Conservation (phyloP, 2,797 vertebrate species). For the Gambelia wislizenii region DNA sequence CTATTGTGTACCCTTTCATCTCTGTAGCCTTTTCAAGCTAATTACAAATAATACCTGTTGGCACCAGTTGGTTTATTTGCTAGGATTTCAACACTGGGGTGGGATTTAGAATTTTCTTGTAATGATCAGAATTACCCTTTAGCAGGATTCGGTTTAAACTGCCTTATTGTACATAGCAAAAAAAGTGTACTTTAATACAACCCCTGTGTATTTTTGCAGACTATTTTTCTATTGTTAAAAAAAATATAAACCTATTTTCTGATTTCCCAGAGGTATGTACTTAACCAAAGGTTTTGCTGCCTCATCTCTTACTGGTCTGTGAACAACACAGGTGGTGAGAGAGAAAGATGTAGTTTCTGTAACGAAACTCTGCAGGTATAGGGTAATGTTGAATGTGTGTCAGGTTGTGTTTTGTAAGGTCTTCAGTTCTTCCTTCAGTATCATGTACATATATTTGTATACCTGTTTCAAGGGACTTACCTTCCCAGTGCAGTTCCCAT, state of each 20-base stretch:
- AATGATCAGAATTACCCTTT: conserved; percentile 47
- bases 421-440: neutral
- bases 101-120: conserved; percentile 44
- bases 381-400: neutral
- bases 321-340: conserved; percentile 25
- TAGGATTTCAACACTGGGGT: neutral
- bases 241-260: conserved; percentile 73
- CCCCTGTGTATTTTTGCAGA: conserved; percentile 77
- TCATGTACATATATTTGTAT: neutral
- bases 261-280: conserved; percentile 74
- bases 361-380: conserved; percentile 36
- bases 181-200: conserved; percentile 75
- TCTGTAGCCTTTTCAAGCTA: neutral
- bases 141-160: conserved; percentile 58
- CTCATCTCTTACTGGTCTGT: conserved; percentile 57
- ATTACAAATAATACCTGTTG: neutral
- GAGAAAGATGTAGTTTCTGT: conserved; percentile 49
- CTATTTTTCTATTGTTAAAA: conserved; percentile 81
- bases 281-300: conserved; percentile 55
- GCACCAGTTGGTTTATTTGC: neutral
- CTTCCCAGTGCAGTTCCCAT: too few relatives aligned
- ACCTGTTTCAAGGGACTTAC: neutral
- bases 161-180: conserved; percentile 82
- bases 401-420: neutral
- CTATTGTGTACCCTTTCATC: neutral